Conservation (phyloP, 1,140 invertebrate genomes). For the Chironomus striatipennis region DNA sequence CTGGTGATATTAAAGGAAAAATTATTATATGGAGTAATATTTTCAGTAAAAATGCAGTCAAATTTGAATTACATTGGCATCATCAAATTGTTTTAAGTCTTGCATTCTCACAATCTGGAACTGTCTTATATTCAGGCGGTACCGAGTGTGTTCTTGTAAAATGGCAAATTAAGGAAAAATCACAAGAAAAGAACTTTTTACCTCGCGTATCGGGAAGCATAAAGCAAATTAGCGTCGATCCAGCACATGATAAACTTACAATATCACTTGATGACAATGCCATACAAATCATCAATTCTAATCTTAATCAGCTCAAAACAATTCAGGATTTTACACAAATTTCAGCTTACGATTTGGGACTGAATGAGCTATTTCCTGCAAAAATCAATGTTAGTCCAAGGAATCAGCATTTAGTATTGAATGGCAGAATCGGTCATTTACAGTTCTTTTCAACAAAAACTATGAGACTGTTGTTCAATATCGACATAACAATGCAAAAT, state of each 20-base stretch:
- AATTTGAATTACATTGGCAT: constrained; percentile 70
- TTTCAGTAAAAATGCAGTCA: constrained; percentile 38
- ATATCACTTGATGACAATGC: constrained; percentile 67
- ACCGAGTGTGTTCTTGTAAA: constrained; percentile 71
- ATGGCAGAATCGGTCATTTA: constrained; percentile 67
- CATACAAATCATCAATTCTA: constrained; percentile 57
- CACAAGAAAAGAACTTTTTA: constrained; percentile 52
- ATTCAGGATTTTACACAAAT: constrained; percentile 62
- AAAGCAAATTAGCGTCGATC: constrained; percentile 53
- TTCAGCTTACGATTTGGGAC: constrained; percentile 39
- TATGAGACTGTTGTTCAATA: constrained; percentile 63
- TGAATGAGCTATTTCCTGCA: constrained; percentile 45
- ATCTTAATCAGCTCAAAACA: constrained; percentile 47
- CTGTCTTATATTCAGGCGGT: constrained; percentile 62
- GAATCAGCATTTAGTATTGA: constrained; percentile 58
- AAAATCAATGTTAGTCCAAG: constrained; percentile 59
- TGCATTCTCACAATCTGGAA: constrained; percentile 58
- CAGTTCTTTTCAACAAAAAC: constrained; percentile 67
- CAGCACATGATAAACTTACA: constrained; percentile 55
- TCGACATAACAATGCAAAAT: constrained; percentile 69
- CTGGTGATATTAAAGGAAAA: constrained; percentile 58
- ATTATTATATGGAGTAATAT: constrained; percentile 57
- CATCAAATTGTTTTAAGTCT: constrained; percentile 60
- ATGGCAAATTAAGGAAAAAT: constrained; percentile 49
- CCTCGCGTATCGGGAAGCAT: constrained; percentile 66